Evolutionary conservation across 2,113 vertebrate genomes (phyloP).

Genomic region (Mesitornis unicolor): DNA sequence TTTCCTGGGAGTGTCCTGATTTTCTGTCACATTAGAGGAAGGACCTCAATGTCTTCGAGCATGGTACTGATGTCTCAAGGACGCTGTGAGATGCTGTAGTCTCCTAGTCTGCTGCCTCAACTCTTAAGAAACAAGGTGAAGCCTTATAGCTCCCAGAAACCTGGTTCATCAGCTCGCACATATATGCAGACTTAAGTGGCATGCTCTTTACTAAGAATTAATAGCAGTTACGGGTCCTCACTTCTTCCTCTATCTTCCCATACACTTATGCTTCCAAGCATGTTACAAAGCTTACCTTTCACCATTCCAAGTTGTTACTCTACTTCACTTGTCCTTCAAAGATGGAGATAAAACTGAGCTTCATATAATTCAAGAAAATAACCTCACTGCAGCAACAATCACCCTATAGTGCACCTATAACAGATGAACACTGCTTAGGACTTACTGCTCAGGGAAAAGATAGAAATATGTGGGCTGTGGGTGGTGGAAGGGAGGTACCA

Average conservation of each 20-base stretch:
- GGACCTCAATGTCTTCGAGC: neutral
- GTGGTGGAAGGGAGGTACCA: neutral
- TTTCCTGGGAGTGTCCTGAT: neutral
- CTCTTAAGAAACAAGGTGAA: neutral
- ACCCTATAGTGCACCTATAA: neutral
- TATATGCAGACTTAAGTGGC: neutral
- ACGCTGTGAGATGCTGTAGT: neutral
- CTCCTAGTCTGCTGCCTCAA: neutral
- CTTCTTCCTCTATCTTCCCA: neutral
- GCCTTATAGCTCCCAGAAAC: neutral
- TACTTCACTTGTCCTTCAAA: neutral
- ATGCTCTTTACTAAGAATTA: neutral
- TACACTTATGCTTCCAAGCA: neutral
- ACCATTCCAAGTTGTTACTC: neutral
- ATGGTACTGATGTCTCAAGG: neutral
- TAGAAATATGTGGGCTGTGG: neutral
- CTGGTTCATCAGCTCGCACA: neutral
- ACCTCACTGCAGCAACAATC: neutral
- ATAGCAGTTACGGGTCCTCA: neutral
- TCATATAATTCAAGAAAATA: neutral
- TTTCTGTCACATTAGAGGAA: neutral
- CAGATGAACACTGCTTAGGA: neutral
- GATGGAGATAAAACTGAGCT: neutral
- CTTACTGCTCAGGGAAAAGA: neutral
- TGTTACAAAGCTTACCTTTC: neutral